phyloP scores from a whole-genome alignment of 2,888 invertebrate genomes.

The Neria commutata region DNA sequence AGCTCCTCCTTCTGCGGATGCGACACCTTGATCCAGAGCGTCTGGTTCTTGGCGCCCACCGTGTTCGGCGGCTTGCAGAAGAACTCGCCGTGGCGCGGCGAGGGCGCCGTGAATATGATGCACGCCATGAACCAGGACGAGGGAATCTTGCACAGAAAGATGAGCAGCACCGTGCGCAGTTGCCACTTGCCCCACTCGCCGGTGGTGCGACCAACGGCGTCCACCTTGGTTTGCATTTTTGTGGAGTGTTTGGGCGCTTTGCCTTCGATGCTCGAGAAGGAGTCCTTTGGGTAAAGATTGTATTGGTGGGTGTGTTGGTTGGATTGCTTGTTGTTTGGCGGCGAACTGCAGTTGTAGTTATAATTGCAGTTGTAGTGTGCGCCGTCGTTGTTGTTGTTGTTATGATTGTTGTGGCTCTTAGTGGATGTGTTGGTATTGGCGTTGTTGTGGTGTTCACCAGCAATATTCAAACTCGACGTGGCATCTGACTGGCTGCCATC shows the following conservation, averaged over 20 bases:
- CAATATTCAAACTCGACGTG: no score
- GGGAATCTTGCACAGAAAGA: constrained; percentile 62
- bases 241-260: constrained; percentile 40
- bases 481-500: constrained; percentile 13
- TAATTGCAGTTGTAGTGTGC: constrained; percentile 2
- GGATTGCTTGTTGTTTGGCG: constrained; percentile 14
- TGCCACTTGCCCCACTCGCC: constrained; percentile 64
- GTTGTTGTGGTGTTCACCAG: constrained; percentile 4
- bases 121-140: constrained; percentile 64
- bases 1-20: constrained; percentile 60
- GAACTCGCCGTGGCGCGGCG: constrained; percentile 61
- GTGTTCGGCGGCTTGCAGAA: constrained; percentile 61
- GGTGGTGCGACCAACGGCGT: constrained; percentile 61
- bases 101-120: constrained; percentile 63
- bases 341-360: constrained; percentile 25
- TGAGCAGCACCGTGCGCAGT: constrained; percentile 59
- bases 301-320: constrained; percentile 37
- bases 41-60: constrained; percentile 51
- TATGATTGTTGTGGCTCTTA: constrained; percentile 26
- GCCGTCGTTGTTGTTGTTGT: constrained; percentile 16
- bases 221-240: constrained; percentile 58
- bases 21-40: constrained; percentile 60
- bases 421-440: not conserved
- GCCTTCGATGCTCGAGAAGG: constrained; percentile 52
- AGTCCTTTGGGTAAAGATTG: constrained; percentile 53